A percentile compares a stretch with the other conserved stretches of the same genome.
phyloP scores from a whole-genome alignment of 2,888 invertebrate genomes.

The Chironomus tentans region DNA sequence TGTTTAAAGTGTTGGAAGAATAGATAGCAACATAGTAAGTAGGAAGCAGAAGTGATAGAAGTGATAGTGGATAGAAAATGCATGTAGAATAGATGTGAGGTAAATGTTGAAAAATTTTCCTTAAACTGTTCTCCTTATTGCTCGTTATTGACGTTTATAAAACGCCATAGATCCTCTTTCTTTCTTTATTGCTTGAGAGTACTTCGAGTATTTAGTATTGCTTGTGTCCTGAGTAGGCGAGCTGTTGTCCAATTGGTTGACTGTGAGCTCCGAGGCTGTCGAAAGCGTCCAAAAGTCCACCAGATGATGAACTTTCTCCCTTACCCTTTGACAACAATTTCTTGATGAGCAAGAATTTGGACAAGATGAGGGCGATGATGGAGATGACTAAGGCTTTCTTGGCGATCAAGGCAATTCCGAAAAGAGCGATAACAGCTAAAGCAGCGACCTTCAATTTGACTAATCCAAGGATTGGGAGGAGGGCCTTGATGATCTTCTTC shows the following conservation, averaged over 20 bases:
- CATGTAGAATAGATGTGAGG: not conserved
- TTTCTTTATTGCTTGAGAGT: constrained; percentile 8
- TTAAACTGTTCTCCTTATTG: constrained; percentile 18
- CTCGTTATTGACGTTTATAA: not conserved
- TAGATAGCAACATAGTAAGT: not conserved
- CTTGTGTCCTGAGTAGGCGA: constrained; percentile 46
- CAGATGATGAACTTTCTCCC: constrained; percentile 35
- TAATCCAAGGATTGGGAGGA: constrained; percentile 49
- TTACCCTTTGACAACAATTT: constrained; percentile 35
- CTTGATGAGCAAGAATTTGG: constrained; percentile 44
- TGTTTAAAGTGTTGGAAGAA: not conserved
- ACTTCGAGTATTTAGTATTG: constrained; percentile 28
- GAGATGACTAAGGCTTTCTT: constrained; percentile 55
- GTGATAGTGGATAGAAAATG: not conserved
- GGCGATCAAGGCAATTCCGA: constrained; percentile 51
- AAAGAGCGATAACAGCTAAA: constrained; percentile 47
- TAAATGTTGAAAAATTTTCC: constrained; percentile 11
- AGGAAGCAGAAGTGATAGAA: not conserved
- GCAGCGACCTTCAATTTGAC: constrained; percentile 51
- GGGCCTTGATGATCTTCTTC: constrained; percentile 45
- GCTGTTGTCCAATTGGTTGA: constrained; percentile 45
- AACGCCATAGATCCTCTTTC: constrained; percentile 14
- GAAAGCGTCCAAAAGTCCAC: constrained; percentile 38
- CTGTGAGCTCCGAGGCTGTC: constrained; percentile 44
- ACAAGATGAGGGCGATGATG: constrained; percentile 50